These are phyloP conservation scores for Geotrupes spiniger DNA, from an alignment of 2,888 invertebrate genomes.

Conservation along the genomic window DNA sequence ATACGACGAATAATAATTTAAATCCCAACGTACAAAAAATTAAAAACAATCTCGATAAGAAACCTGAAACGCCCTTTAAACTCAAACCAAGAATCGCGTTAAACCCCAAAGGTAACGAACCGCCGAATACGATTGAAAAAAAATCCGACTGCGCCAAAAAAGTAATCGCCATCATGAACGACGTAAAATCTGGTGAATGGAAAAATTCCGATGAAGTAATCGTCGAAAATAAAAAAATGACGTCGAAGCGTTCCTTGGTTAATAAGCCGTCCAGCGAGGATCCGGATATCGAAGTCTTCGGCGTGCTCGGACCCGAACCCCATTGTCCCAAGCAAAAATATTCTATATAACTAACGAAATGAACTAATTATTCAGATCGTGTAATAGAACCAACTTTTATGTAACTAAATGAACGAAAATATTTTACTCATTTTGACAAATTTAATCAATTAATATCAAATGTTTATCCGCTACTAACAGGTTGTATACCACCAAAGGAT, in stretches of 20 bases:
- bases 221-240: slow-evolving; percentile 28
- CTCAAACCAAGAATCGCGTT: too few species aligned
- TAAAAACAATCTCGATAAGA: slow-evolving; percentile 6
- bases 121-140: background rate
- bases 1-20: background rate
- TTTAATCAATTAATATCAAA: too few species aligned
- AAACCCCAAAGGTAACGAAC: too few species aligned
- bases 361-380: too few species aligned
- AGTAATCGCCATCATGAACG: background rate
- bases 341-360: too few species aligned
- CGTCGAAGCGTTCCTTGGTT: slow-evolving; percentile 46
- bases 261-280: slow-evolving; percentile 43
- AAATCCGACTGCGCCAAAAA: background rate
- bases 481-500: too few species aligned
- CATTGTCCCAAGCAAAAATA: too few species aligned
- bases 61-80: background rate
- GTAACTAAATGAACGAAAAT: too few species aligned
- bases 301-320: slow-evolving; percentile 28
- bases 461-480: too few species aligned
- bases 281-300: slow-evolving; percentile 45
- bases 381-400: too few species aligned
- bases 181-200: background rate
- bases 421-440: too few species aligned
- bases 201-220: background rate
- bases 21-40: background rate